These are phyloP conservation scores for Cerastis rubricosa DNA, from an alignment of 2,888 invertebrate species.

Conservation along the genomic window DNA sequence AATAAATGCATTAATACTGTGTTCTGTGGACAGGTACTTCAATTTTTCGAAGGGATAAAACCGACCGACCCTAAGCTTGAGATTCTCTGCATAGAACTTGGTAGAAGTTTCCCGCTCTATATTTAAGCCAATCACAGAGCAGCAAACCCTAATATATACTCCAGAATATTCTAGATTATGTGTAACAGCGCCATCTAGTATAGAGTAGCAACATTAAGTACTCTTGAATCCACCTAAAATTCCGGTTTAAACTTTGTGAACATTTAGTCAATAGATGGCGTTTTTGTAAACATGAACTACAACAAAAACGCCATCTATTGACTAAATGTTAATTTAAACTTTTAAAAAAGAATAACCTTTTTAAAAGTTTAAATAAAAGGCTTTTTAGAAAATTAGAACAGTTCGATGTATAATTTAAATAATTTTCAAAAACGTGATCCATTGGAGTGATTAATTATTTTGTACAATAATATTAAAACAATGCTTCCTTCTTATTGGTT, in stretches of 20 bases:
- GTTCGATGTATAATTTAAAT: background rate
- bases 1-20: background rate
- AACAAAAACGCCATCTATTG: too few relatives aligned
- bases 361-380: background rate
- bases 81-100: slow-evolving; percentile 38
- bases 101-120: slow-evolving; percentile 52
- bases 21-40: background rate
- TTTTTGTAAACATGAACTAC: background rate
- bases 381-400: background rate
- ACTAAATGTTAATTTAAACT: too few relatives aligned
- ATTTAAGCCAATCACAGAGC: slow-evolving; percentile 39
- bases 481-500: background rate
- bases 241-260: background rate
- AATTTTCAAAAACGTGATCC: background rate
- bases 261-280: slow-evolving; percentile 53
- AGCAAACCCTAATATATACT: slow-evolving; percentile 12
- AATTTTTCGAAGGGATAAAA: slow-evolving; percentile 9
- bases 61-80: slow-evolving; percentile 52
- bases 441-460: background rate
- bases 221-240: accelerated
- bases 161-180: slow-evolving; percentile 58
- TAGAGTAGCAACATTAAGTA: slow-evolving; percentile 67
- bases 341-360: too few relatives aligned
- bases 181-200: slow-evolving; percentile 67
- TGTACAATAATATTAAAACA: too few relatives aligned